phyloP scores from a whole-genome alignment of 2,113 vertebrate species.

The Natator depressus region DNA sequence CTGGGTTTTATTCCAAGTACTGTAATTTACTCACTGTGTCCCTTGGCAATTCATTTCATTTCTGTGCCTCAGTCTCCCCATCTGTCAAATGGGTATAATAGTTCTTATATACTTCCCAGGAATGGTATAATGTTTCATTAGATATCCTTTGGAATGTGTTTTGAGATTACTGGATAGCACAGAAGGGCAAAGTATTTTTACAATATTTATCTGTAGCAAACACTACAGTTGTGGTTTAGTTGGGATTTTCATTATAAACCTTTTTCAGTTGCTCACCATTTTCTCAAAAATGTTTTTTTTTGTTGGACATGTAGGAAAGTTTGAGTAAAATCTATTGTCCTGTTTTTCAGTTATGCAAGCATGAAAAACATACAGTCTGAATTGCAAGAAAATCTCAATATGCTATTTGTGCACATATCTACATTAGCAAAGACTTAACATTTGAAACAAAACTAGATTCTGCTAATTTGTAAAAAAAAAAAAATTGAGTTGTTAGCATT shows the following conservation, averaged over 20 bases:
- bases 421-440: neutral
- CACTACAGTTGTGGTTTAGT: neutral
- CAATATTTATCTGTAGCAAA: neutral
- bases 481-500: neutral
- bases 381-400: neutral
- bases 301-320: neutral
- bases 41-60: neutral
- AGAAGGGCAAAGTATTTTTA: neutral
- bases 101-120: neutral
- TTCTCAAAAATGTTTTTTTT: neutral
- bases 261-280: neutral
- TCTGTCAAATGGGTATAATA: neutral
- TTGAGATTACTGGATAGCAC: neutral
- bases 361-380: neutral
- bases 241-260: neutral
- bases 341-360: neutral
- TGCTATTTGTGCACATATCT: neutral
- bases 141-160: neutral
- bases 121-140: neutral
- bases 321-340: neutral
- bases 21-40: neutral
- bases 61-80: neutral
- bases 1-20: neutral
- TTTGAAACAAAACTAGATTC: neutral
- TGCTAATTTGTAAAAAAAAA: neutral